phyloP scores from a whole-genome alignment of 2,888 invertebrate species.

The Formica aserva region DNA sequence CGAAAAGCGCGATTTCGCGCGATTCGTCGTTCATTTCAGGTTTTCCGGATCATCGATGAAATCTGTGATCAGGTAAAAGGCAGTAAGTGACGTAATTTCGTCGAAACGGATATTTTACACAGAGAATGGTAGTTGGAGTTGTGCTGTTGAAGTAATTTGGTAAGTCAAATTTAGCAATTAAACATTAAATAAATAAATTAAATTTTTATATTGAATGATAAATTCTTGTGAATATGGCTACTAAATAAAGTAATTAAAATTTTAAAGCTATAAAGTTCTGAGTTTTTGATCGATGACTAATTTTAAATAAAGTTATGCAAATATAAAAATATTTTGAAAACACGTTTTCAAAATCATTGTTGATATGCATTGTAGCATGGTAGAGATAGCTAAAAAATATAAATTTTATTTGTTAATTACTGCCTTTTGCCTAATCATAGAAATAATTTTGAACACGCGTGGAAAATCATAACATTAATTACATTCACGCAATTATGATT shows the following conservation, averaged over 20 bases:
- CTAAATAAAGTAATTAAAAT: background rate
- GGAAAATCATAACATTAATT: conserved; percentile 26
- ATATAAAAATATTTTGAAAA: background rate
- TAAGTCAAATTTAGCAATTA: conserved; percentile 27
- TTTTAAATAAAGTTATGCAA: background rate
- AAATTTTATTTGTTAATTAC: conserved; percentile 26
- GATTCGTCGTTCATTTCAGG: conserved; percentile 73
- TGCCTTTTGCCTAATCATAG: conserved; percentile 36
- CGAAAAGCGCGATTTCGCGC: conserved; percentile 54
- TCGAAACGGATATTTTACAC: conserved; percentile 28
- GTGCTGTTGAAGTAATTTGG: conserved; percentile 32
- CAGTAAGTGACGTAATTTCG: conserved; percentile 40
- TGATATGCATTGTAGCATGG: background rate
- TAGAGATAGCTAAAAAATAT: background rate
- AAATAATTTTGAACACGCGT: conserved; percentile 30
- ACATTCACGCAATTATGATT: conserved; percentile 56
- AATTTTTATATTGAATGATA: background rate
- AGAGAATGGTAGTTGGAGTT: conserved; percentile 29
- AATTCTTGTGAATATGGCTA: background rate
- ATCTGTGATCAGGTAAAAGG: conserved; percentile 49
- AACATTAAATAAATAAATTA: background rate
- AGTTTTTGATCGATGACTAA: background rate
- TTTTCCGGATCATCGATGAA: conserved; percentile 69
- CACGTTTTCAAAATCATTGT: background rate
- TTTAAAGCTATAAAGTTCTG: background rate